Percentiles rank a stretch among this genome's conserved stretches.
Conservation (phyloP, 2,888 invertebrate species). For the Stegana nigrithorax region DNA sequence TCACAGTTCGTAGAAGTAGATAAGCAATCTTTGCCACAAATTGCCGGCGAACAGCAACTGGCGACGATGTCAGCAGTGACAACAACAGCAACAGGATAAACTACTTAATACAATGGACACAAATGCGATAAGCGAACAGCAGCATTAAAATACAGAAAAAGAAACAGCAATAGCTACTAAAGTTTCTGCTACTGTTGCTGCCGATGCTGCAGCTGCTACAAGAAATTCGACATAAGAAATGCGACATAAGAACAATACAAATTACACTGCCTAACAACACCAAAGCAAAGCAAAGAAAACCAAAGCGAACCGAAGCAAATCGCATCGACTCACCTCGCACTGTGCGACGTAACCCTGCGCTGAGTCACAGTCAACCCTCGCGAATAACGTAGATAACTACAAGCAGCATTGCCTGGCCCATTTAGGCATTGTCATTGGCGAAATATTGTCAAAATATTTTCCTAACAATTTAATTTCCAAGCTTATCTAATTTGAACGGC, state of each 20-base stretch:
- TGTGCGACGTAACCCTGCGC: too few species aligned
- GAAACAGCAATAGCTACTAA: neutral
- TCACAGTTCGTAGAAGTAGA: neutral
- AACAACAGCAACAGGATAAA: too few species aligned
- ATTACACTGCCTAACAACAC: neutral
- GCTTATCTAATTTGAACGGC: conserved; percentile 10
- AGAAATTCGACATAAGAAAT: too few species aligned
- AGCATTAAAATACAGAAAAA: too few species aligned
- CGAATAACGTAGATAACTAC: neutral
- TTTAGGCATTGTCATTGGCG: conserved; percentile 11
- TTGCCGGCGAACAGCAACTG: neutral
- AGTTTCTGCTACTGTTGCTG: too few species aligned
- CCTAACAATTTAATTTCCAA: conserved; percentile 20
- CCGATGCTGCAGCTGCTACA: too few species aligned
- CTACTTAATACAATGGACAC: too few species aligned
- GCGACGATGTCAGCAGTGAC: neutral
- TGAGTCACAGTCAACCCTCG: neutral
- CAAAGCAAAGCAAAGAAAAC: neutral
- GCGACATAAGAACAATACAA: too few species aligned
- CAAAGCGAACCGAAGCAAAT: neutral
- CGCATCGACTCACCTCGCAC: too few species aligned
- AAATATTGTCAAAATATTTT: conserved; percentile 45
- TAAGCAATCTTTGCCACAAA: neutral
- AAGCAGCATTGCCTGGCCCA: neutral
- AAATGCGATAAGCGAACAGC: too few species aligned